Base-by-base conservation (phyloP, 2,113 vertebrate genomes). In the Manacus vitellinus region DNA sequence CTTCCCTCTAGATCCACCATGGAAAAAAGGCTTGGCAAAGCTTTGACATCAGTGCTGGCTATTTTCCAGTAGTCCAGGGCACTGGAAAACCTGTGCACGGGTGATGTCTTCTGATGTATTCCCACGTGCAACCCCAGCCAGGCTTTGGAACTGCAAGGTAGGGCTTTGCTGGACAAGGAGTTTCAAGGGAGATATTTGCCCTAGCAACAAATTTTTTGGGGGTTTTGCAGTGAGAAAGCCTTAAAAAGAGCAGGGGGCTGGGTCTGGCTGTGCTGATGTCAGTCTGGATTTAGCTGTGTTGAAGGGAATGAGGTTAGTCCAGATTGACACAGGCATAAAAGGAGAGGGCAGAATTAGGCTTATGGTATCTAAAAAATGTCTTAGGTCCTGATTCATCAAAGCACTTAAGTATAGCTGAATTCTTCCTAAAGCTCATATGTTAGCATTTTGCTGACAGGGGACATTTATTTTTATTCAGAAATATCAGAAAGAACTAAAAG, bases 381-480 rank as follows among this genome's bases (percentile, higher is more conserved):
- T 95, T 94, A 37, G 89, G 95, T 92, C 68, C 44, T 67, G 91
- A 84, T 96, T 94, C 86, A 92, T 96, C 91, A 86, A 91, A 92
- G 91, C 56, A 52, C n/a, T 94, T 92, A 51, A 92, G 17, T 3
- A 8, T 66, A 39, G 51, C 63, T 74, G 86, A 91, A 84, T 97
- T 94, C 55, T 92, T 97, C 39, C 85, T 72, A 68, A 95, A 94
- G 83, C 91, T 47, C 30, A 7, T 67, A 49, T 63, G 75, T 91
- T 96, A 84, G 73, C 56, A 75, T 97, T 95, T 96, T 88, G 92
- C 95, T 96, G 94, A 95, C 68, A 81, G 52, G 6, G 56, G 35
- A 91, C 0, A 0, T 94, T 71, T 92, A 92, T 89, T 96, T 95
- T 96, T 94, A 74, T 89, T 96, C 89, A 79, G 67, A 89, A 96